Base-by-base conservation (phyloP, 1,140 invertebrate species). In the Hylaeus volcanicus region DNA sequence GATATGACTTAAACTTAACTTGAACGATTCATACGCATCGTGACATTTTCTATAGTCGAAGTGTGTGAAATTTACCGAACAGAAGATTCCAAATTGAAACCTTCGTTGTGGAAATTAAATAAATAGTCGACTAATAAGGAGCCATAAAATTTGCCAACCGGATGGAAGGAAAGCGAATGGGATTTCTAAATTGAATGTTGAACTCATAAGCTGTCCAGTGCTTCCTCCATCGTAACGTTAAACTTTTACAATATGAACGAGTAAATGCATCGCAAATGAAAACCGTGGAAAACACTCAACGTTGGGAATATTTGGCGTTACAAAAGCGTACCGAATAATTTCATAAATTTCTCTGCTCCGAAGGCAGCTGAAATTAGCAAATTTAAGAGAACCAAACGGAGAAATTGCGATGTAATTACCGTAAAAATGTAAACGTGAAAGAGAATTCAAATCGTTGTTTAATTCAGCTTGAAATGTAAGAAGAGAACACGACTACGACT, bases 361-460 rank as follows among this genome's bases (percentile, higher is more conserved):
- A 14, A 12, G 45, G 65, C 3, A 66, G 64, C 45, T 51, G 65
- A 9, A 51, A 51, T 26, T 51, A 51, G 45, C 9, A 26, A 64
- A 66, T 48, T 26, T 51, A n/a, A 56, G 58, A 2, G n/a, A 63
- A 48, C 14, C 64, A 64, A 64, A 41, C 45, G 53, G 3, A 6
- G 53, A 58, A 41, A 41, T 64, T 51, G 37, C 58, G 61, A 39
- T 37, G 39, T 60, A 77, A 77, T 60, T 26, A 60, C 72, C 14
- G 14, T n/a, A n/a, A 51, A 8, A 51, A 37, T 70, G 14, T 51
- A 61, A 70, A 60, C 45, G 37, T 15, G 55, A 71, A 26, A n/a
- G 14, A 15, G 11, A 77, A 70, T 58, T 77, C 58, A 61, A 70
- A 70, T 70, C 51, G 68, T 51, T 58, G 66, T 51, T 77, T 77